Base-by-base conservation (phyloP, 2,888 invertebrate genomes). In the Globia sparganii region DNA sequence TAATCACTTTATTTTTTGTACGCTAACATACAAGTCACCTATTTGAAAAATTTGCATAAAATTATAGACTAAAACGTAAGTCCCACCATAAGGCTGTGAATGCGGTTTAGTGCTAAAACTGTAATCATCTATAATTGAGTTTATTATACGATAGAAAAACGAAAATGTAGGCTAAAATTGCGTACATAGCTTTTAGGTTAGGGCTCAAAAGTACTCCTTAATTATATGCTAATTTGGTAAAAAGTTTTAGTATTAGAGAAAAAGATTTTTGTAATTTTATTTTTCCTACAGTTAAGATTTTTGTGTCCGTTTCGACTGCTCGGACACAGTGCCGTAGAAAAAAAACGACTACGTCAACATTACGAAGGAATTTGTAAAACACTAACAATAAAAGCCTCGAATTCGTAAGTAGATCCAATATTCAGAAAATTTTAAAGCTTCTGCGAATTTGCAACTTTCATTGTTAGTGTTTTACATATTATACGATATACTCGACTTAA, bases 101-200 rank as follows among this genome's bases (percentile, higher is more conserved):
- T 72, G 66, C 68, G 68, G 68, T 67, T 81, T 68, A 78, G 74
- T 64, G 56, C 61, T 78, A 43, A 81, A 84, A 76, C 73, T 43
- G 31, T 87, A 87, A 87, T 77, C 70, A 65, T 76, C 64, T n/a
- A 46, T 72, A 78, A 86, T 87, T 82, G 78, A 34, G 40, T 70
- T 72, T 61, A 79, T 65, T 74, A 79, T 40, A n/a, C 72, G 53
- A 73, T 43, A 68, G 34, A 62, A 75, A 67, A 77, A 70, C 59
- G 5, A 65, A 83, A 61, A 80, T 46, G 37, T 70, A 58, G 21
- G 53, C 46, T 62, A 28, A 56, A 68, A 75, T 84, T 78, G 72
- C 69, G 71, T 70, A 58, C 43, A 43, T 71, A 77, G 82, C 77
- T 81, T 81, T n/a, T 66, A 77, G 68, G 53, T 73, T 77, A 73